Evolutionary conservation across 2,888 invertebrate genomes (phyloP).

Genomic region (Pharmacophagus antenor): DNA sequence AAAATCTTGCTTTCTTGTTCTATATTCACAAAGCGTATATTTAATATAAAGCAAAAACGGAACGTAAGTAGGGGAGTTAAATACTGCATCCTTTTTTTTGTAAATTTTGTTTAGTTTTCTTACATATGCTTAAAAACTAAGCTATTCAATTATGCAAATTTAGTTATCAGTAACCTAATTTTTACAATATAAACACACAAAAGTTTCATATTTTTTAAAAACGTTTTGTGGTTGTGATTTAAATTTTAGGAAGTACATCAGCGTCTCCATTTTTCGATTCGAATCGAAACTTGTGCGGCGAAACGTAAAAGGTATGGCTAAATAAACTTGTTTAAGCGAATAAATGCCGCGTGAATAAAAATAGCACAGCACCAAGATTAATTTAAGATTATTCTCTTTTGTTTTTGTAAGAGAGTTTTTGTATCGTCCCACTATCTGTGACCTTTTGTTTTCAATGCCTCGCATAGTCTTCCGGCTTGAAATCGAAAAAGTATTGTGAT

Average conservation of each 20-base stretch:
- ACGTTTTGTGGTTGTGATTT: too few relatives aligned
- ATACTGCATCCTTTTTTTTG: too few relatives aligned
- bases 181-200: too few relatives aligned
- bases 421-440: slow-evolving; percentile 31
- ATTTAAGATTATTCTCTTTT: slow-evolving; percentile 31
- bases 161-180: too few relatives aligned
- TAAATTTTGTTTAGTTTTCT: too few relatives aligned
- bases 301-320: slow-evolving; percentile 21
- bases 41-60: too few relatives aligned
- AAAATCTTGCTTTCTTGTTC: background rate
- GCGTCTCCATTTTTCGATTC: slow-evolving; percentile 23
- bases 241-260: background rate
- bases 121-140: too few relatives aligned
- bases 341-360: slow-evolving; percentile 29
- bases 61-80: too few relatives aligned
- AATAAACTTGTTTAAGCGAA: slow-evolving; percentile 27
- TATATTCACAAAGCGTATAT: background rate
- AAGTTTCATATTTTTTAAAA: too few relatives aligned
- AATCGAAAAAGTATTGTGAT: slow-evolving; percentile 28
- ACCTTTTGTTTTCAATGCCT: slow-evolving; percentile 26
- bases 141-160: too few relatives aligned
- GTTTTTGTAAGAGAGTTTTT: slow-evolving; percentile 29
- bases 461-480: slow-evolving; percentile 24
- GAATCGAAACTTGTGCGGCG: slow-evolving; percentile 25
- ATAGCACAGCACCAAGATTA: slow-evolving; percentile 25